Conservation (phyloP, 2,797 vertebrate species). For the Sciurus carolinensis region DNA sequence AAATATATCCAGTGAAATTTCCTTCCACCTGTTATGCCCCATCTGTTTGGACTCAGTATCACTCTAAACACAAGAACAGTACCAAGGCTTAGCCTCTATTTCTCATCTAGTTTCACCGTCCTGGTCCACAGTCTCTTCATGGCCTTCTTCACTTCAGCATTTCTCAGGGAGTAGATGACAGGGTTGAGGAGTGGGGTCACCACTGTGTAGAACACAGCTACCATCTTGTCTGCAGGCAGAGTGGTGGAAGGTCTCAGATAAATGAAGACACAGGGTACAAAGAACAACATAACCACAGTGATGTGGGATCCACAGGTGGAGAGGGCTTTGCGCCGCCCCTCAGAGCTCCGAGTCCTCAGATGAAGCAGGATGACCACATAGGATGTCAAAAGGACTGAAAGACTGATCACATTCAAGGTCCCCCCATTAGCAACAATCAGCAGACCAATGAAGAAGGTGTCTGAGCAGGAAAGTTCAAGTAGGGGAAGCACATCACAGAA, state of each 20-base stretch:
- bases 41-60: not conserved
- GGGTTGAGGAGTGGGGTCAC: slow-evolving; percentile 44
- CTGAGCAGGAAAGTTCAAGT: slow-evolving; percentile 61
- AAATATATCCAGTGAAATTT: not conserved
- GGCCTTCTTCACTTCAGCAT: slow-evolving; percentile 74
- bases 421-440: slow-evolving; percentile 71
- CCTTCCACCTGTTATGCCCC: not conserved
- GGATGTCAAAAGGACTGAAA: slow-evolving; percentile 64
- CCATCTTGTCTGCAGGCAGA: slow-evolving; percentile 43
- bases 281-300: slow-evolving; percentile 66
- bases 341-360: slow-evolving; percentile 44
- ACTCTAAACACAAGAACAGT: not conserved
- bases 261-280: slow-evolving; percentile 75
- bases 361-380: slow-evolving; percentile 77
- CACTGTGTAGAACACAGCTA: slow-evolving; percentile 64
- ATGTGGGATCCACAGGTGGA: slow-evolving; percentile 71
- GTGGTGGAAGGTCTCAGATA: slow-evolving; percentile 67
- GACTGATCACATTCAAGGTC: slow-evolving; percentile 62
- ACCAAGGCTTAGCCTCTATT: not conserved
- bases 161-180: slow-evolving; percentile 79
- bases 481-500: no score
- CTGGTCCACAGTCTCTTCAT: slow-evolving; percentile 65
- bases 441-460: slow-evolving; percentile 41
- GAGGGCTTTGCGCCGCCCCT: slow-evolving; percentile 58
- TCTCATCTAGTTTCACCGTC: not conserved